phyloP scores from a whole-genome alignment of 2,888 invertebrate species.

The Macrosiphum euphorbiae region DNA sequence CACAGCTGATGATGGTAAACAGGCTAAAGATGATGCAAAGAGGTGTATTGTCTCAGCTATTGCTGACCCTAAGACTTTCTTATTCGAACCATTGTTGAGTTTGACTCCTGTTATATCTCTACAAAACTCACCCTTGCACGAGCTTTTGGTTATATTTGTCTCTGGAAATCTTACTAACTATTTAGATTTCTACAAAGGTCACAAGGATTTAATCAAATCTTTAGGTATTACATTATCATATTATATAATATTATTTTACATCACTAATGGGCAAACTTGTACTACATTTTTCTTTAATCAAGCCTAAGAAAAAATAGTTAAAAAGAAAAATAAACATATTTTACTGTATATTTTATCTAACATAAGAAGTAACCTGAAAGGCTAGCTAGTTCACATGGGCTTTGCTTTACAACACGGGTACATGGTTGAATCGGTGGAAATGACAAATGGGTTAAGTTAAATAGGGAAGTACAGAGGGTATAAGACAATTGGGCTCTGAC shows the following conservation, averaged over 20 bases:
- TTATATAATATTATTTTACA: background rate
- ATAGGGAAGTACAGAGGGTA: no score
- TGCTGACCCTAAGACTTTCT: conserved; percentile 95
- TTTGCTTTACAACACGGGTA: background rate
- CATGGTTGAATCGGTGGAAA: background rate
- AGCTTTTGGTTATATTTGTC: conserved; percentile 93
- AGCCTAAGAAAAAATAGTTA: background rate
- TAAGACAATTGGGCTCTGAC: no score
- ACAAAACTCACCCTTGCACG: conserved; percentile 95
- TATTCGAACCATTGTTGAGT: conserved; percentile 92
- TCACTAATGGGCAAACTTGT: background rate
- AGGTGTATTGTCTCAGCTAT: conserved; percentile 96
- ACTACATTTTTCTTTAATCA: background rate
- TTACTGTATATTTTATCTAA: background rate
- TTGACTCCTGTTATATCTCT: conserved; percentile 95
- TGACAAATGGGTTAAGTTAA: background rate
- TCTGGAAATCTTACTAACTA: conserved; percentile 94
- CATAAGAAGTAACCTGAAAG: background rate
- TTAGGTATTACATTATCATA: conserved; percentile 70
- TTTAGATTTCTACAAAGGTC: conserved; percentile 89
- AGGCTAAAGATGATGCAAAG: conserved; percentile 96
- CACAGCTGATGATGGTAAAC: conserved; percentile 96
- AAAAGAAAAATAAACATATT: background rate
- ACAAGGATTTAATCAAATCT: conserved; percentile 88
- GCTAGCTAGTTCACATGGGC: background rate